Percentiles rank a stretch among this genome's conserved stretches.
phyloP scores from a whole-genome alignment of 2,113 vertebrate species.

The Balaenoptera acutorostrata region DNA sequence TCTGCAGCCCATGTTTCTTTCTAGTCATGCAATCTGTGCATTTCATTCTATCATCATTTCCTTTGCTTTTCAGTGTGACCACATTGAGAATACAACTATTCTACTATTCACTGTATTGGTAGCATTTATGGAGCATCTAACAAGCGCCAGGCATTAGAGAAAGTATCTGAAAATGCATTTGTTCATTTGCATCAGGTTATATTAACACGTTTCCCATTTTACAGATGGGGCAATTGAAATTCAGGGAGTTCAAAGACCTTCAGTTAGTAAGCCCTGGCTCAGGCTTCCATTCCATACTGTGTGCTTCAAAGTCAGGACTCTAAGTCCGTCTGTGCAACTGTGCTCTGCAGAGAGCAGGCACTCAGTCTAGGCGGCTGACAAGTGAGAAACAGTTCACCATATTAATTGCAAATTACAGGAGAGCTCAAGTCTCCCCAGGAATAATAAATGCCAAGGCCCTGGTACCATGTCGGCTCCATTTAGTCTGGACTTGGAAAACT shows the following conservation, averaged over 20 bases:
- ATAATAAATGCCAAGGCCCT: fast-evolving
- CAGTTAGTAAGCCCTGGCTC: fast-evolving
- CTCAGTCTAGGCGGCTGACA: not conserved
- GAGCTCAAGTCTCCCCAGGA: not conserved
- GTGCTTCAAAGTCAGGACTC: not conserved
- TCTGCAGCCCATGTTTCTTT: not conserved
- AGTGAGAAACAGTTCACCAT: not conserved
- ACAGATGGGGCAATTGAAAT: not conserved
- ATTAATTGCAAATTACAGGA: not conserved
- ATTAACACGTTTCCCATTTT: not conserved
- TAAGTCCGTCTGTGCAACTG: not conserved
- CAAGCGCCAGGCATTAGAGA: not conserved
- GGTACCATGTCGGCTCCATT: fast-evolving
- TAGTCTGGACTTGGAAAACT: not conserved
- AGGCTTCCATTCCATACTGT: fast-evolving
- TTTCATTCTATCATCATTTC: not conserved
- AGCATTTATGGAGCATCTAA: no score
- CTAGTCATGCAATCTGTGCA: not conserved
- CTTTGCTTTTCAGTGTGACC: not conserved
- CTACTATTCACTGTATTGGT: fast-evolving
- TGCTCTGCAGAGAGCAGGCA: not conserved
- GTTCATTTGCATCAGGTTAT: not conserved
- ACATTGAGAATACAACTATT: no score
- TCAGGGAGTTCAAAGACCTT: not conserved
- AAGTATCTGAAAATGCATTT: fast-evolving